Base-by-base conservation (phyloP, 2,113 vertebrate genomes). In the Hyperopisus bebe region DNA sequence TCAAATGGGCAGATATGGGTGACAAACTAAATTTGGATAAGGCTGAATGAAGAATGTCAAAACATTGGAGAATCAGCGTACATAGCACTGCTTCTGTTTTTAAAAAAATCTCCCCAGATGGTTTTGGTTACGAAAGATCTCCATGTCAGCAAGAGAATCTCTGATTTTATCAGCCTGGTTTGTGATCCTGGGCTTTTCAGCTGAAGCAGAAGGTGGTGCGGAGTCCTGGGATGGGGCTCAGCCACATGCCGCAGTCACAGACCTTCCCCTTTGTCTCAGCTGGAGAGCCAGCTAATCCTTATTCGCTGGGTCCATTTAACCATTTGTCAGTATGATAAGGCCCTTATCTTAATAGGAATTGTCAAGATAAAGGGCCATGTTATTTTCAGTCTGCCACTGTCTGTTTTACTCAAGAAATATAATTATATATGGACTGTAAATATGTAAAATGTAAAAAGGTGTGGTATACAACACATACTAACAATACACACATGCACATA, bases 271-370 rank as follows among this genome's bases (percentile, higher is more conserved):
- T 13, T 31, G 35, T 84, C 39, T 89, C 19, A 21, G 88, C 74
- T 13, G 48, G 13, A 39, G n/a, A 39, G 88, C 46, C 66, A 53
- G n/a, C 70, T 46, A 46, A 84, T 47, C 77, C 51, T 15, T 8
- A 35, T n/a, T n/a, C 19, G 21, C 31, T 1, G 62, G 53, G 17
- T 58, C 87, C 90, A 91, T 89, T 90, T 89, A 91, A 88, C 90
- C 19, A 83, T 93, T 92, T 91, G 91, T 84, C 89, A 6, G 77
- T 83, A 89, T 89, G 95, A 94, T 94, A 93, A 95, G 92, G 51
- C 88, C 53, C 90, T 90, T 93, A 93, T 95, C 93, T 93, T 93
- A 93, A 95, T 94, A 91, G 92, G 90, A 51, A 94, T 93, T 91
- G 47, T 90, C 5, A 89, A 62, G 89, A 93, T 92, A 91, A 90